Conservation (phyloP, 1,140 invertebrate species). For the Sycophaga agraensis region DNA sequence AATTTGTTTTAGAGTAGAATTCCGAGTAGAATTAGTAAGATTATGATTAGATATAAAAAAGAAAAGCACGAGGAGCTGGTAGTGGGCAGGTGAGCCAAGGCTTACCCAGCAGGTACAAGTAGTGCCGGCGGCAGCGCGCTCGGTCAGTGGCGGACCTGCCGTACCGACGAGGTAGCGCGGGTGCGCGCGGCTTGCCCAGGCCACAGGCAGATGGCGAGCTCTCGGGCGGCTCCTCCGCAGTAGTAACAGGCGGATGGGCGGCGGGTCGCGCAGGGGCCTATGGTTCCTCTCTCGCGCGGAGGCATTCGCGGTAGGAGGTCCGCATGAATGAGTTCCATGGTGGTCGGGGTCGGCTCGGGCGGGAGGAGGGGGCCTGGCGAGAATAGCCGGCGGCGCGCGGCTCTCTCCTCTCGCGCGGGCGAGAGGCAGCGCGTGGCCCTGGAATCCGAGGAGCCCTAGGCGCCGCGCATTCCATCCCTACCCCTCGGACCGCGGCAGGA, state of each 20-base stretch:
- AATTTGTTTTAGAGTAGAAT: no score
- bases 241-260: not conserved
- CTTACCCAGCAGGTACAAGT: no score
- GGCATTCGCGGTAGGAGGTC: constrained; percentile 52
- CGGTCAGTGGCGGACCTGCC: no score
- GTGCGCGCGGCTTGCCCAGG: no score
- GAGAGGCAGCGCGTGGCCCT: constrained; percentile 57
- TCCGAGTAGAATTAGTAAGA: no score
- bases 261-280: not conserved
- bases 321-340: constrained; percentile 58
- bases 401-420: constrained; percentile 34
- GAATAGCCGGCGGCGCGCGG: constrained; percentile 54
- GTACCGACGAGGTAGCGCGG: no score
- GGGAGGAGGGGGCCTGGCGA: constrained; percentile 44
- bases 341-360: constrained; percentile 47
- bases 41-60: no score
- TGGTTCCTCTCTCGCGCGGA: no score
- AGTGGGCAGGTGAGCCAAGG: no score
- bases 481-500: constrained; percentile 19
- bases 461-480: constrained; percentile 63
- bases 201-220: no score
- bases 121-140: no score
- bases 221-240: not conserved
- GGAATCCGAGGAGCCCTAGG: constrained; percentile 63
- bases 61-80: no score